These are phyloP conservation scores for Ceyx erithaca DNA, from an alignment of 2,797 vertebrate genomes.

Conservation along the genomic window DNA sequence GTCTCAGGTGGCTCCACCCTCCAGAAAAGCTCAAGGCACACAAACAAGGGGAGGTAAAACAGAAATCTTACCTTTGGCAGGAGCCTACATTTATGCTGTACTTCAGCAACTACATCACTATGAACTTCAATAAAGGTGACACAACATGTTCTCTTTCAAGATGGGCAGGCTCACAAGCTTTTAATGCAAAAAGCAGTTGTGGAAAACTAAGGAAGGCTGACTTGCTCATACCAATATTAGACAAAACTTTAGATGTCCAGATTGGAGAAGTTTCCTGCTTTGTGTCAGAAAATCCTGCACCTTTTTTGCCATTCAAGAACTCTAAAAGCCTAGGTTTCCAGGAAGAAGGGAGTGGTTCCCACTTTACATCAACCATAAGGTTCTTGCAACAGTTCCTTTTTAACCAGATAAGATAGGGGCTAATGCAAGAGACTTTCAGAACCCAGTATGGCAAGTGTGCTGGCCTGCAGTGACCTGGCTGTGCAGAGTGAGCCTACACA, in stretches of 20 bases:
- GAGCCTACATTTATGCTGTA: not conserved
- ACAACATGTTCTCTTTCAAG: not conserved
- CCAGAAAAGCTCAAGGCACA: not conserved
- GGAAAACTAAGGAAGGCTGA: not conserved
- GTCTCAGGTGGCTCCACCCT: not conserved
- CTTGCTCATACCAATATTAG: not conserved
- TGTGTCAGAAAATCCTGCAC: not conserved
- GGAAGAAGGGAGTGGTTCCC: conserved; percentile 11
- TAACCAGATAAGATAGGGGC: conserved; percentile 10
- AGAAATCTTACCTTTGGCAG: not conserved
- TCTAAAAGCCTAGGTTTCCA: not conserved
- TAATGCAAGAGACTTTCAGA: not conserved
- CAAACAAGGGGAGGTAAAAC: not conserved
- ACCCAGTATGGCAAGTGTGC: not conserved
- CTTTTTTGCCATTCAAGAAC: not conserved
- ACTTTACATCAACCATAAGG: not conserved
- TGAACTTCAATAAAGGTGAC: not conserved
- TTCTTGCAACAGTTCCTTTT: not conserved
- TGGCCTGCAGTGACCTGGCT: not conserved
- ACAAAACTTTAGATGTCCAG: not conserved
- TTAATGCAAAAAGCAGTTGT: not conserved
- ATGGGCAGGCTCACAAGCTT: not conserved
- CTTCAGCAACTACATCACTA: not conserved
- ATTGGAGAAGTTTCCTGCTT: not conserved
- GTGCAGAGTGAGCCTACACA: not conserved